These are phyloP conservation scores for Sebastes minor DNA, from an alignment of 2,797 vertebrate species.

Conservation along the genomic window DNA sequence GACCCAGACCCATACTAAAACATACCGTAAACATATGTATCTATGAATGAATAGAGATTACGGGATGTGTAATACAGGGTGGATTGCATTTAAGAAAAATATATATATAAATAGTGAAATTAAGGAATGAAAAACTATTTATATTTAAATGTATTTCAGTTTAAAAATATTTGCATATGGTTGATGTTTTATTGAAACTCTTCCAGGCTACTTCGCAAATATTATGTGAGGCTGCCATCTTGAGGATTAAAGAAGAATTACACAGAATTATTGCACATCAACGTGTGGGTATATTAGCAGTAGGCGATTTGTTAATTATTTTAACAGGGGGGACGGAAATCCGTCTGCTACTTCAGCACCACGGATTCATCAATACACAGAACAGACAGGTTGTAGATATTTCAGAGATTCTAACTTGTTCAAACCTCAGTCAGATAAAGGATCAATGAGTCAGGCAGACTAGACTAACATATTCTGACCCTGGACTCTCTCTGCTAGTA, in stretches of 20 bases:
- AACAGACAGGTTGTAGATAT: background rate
- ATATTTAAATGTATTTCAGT: background rate
- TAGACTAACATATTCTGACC: background rate
- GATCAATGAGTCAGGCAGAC: background rate
- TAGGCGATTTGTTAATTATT: too few relatives aligned
- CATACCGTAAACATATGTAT: background rate
- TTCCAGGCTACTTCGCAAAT: background rate
- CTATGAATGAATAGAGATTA: background rate
- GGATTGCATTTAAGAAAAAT: background rate
- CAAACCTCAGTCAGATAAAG: background rate
- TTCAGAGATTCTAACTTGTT: background rate
- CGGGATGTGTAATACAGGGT: background rate
- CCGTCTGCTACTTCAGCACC: background rate
- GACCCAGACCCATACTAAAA: background rate
- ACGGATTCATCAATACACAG: background rate
- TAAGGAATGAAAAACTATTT: background rate
- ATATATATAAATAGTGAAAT: background rate
- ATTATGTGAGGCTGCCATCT: conserved; percentile 58
- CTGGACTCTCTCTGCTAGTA: too few relatives aligned
- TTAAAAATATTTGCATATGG: background rate
- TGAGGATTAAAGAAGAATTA: conserved; percentile 23
- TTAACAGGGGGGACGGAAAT: background rate
- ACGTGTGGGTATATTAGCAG: background rate
- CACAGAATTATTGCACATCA: background rate
- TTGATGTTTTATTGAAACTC: background rate